Conservation (phyloP, 2,888 invertebrate genomes). For the Drosophila meridiana region DNA sequence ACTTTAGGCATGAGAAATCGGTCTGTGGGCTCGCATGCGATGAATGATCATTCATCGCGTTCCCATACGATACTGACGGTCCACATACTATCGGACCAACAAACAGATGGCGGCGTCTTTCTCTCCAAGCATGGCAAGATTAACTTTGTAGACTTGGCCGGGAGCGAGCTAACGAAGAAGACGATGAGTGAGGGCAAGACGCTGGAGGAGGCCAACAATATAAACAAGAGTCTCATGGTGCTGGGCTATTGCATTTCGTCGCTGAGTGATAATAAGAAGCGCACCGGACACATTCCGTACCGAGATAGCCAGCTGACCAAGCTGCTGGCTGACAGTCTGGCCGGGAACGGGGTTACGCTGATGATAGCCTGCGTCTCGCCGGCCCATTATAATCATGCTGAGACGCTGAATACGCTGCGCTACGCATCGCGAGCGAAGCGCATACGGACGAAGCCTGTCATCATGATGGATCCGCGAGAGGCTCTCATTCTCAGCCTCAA, state of each 20-base stretch:
- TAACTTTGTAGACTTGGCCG: conserved; percentile 97
- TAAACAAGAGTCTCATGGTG: conserved; percentile 97
- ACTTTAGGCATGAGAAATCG: conserved; percentile 93
- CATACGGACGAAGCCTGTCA: conserved; percentile 96
- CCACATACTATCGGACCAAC: conserved; percentile 93
- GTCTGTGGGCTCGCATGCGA: conserved; percentile 94
- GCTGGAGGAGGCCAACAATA: conserved; percentile 97
- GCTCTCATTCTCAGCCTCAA: conserved; percentile 95
- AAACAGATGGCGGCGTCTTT: conserved; percentile 92
- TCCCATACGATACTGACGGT: conserved; percentile 94
- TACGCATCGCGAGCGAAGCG: conserved; percentile 97
- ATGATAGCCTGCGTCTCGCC: conserved; percentile 99
- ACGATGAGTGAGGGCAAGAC: conserved; percentile 95
- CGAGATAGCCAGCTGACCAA: conserved; percentile 97
- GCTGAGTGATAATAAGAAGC: conserved; percentile 92
- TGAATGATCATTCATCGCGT: conserved; percentile 97
- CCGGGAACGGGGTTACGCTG: conserved; percentile 96
- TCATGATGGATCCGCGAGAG: conserved; percentile 97
- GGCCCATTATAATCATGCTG: conserved; percentile 92
- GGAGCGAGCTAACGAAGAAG: conserved; percentile 98
- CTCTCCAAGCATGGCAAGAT: conserved; percentile 97
- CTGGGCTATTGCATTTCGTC: conserved; percentile 97
- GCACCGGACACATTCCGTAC: conserved; percentile 95
- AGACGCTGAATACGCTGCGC: conserved; percentile 95
- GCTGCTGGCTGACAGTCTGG: conserved; percentile 95